Percentiles rank a stretch among this genome's conserved stretches.
Evolutionary conservation across 2,888 invertebrate genomes (phyloP).

Genomic region (Caenorhabditis panamensis): DNA sequence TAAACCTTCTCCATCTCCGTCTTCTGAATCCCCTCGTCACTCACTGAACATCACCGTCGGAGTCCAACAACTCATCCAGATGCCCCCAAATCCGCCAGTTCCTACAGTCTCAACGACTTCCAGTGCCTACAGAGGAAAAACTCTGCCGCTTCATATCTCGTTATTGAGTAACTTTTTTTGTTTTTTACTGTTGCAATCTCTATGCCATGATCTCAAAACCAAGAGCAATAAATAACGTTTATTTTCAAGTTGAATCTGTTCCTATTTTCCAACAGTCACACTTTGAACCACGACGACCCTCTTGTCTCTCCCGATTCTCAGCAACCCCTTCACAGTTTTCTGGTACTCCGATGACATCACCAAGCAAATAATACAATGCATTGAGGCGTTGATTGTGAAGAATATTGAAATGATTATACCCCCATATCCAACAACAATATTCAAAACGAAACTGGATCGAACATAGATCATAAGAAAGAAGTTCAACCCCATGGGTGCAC

Average conservation of each 20-base stretch:
- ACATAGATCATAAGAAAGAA: not conserved
- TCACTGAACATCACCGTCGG: slow-evolving; percentile 40
- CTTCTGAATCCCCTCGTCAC: slow-evolving; percentile 23
- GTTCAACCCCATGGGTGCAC: not conserved
- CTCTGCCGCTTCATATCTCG: slow-evolving; percentile 25
- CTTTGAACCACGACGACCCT: too few species aligned
- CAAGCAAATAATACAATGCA: too few species aligned
- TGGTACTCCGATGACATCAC: too few species aligned
- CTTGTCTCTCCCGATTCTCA: not conserved
- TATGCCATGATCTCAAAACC: too few species aligned
- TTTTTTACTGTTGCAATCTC: too few species aligned
- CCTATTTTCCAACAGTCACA: too few species aligned
- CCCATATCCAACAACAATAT: too few species aligned
- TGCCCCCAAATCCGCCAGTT: slow-evolving; percentile 13
- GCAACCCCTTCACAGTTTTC: too few species aligned
- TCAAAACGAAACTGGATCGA: too few species aligned
- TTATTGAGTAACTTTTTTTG: slow-evolving; percentile 32
- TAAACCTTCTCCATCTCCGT: slow-evolving; percentile 12
- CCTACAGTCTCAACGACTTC: slow-evolving; percentile 33
- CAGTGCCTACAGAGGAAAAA: slow-evolving; percentile 17
- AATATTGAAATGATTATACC: not conserved
- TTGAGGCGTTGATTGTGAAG: too few species aligned
- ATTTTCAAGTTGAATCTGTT: too few species aligned
- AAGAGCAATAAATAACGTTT: too few species aligned
- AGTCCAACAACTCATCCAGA: not conserved